Evolutionary conservation across 2,888 invertebrate species (phyloP), one percentile per base, ranked within the genome.

Genomic region (Lucinisca nassula): DNA sequence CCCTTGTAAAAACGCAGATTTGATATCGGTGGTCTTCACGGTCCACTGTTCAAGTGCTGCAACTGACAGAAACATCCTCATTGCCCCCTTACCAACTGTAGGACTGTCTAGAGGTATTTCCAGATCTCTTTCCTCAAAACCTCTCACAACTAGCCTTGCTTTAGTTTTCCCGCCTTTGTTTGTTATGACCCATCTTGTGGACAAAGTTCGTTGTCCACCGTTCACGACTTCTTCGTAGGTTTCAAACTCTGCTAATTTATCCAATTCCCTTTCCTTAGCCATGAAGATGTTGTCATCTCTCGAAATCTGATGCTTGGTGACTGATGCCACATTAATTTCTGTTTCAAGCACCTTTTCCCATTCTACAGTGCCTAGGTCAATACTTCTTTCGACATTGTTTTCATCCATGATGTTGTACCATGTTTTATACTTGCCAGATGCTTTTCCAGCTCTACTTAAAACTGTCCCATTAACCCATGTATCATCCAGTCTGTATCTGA

Each of bases 21-120:
- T 91, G n/a, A 90, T 89, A 76, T 91, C 89, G 14, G 86, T 91
- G 14, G 83, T 84, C 82, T 91, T 87, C 37, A 84, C 49, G n/a
- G 30, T 83, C 91, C 89, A 90, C 27, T 82, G 49, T 61, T 85
- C 72, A 27, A 67, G 81, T 14, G 88, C 85, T n/a, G 80, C 84
- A 35, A 84, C 27, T 45, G 87, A 58, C 10, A 89, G 84, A 67
- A 91, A 73, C 38, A 88, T 79, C 55, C 84, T 83, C 24, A 86
- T 84, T 30, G 86, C 35, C 37, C 76, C 77, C 58, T 87, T 89
- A 6, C 77, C 70, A 55, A 85, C 73, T 17, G 89, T 90, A 14
- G 87, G 82, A 21, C 84, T 67, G 17, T 85, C 80, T 49, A 35
- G 49, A 79, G 82, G 84, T 51, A 81, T 49, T 12, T 27, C 24